These are phyloP conservation scores for Sycobia sp. DNA, from an alignment of 1,140 invertebrate species.

Conservation along the genomic window DNA sequence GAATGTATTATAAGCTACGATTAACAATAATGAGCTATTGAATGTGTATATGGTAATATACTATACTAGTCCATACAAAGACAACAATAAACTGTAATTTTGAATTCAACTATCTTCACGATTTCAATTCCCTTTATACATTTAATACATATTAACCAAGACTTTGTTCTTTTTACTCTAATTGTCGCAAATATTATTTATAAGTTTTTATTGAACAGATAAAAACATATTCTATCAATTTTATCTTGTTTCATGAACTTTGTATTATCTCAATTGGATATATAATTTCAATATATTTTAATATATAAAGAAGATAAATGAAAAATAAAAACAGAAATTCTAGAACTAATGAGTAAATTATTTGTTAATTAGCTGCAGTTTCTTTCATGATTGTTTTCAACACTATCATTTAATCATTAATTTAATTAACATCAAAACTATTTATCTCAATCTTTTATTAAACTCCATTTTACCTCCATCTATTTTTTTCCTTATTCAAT, in stretches of 20 bases:
- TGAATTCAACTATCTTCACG: constrained; percentile 55
- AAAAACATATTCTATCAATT: background rate
- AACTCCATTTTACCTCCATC: background rate
- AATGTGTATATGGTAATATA: constrained; percentile 63
- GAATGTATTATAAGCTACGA: constrained; percentile 61
- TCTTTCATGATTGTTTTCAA: background rate
- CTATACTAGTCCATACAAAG: constrained; percentile 62
- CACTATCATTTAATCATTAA: background rate
- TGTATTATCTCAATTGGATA: background rate
- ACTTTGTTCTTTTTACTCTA: no score
- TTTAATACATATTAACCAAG: no score
- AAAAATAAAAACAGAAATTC: no score
- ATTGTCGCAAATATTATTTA: no score
- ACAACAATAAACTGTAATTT: constrained; percentile 63
- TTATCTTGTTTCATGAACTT: background rate
- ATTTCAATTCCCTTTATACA: no score
- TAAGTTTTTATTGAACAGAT: no score
- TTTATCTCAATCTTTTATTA: background rate
- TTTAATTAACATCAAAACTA: background rate
- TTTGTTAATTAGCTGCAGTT: no score
- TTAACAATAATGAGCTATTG: constrained; percentile 61
- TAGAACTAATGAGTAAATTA: no score
- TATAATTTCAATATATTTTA: no score
- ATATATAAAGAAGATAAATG: no score
- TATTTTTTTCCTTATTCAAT: no score